A percentile compares a stretch with the other conserved stretches of the same genome.
Conservation (phyloP, 2,113 vertebrate genomes). For the Microtus pennsylvanicus region DNA sequence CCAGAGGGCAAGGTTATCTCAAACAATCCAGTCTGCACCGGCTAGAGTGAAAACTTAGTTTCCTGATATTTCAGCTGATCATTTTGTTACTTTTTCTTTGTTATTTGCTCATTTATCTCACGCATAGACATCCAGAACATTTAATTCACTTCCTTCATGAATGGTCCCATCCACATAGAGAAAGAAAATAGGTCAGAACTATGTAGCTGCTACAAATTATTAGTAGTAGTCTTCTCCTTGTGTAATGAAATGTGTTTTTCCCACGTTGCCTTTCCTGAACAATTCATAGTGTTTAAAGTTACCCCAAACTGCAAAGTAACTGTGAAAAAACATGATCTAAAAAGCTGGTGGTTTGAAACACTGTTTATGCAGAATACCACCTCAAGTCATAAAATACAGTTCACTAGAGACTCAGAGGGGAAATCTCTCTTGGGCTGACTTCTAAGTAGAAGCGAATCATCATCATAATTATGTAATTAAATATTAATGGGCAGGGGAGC, state of each 20-base stretch:
- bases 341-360: slow-evolving; percentile 22
- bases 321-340: not conserved
- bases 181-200: not conserved
- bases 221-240: not conserved
- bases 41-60: not conserved
- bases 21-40: not conserved
- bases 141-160: not conserved
- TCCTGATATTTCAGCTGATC: not conserved
- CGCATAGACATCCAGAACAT: not conserved
- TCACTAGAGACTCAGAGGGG: not conserved
- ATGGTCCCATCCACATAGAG: not conserved
- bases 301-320: not conserved
- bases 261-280: not conserved
- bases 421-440: not conserved
- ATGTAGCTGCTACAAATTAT: not conserved
- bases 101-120: not conserved
- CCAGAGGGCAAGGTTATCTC: not conserved
- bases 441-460: slow-evolving; percentile 14
- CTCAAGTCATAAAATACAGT: slow-evolving; percentile 46
- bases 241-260: not conserved
- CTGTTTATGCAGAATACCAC: not conserved
- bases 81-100: not conserved
- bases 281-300: not conserved
- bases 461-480: slow-evolving; percentile 14
- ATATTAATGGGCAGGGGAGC: slow-evolving; percentile 34